A percentile compares a stretch with the other conserved stretches of the same genome.
phyloP scores from a whole-genome alignment of 2,113 vertebrate genomes.

The Solea senegalensis region DNA sequence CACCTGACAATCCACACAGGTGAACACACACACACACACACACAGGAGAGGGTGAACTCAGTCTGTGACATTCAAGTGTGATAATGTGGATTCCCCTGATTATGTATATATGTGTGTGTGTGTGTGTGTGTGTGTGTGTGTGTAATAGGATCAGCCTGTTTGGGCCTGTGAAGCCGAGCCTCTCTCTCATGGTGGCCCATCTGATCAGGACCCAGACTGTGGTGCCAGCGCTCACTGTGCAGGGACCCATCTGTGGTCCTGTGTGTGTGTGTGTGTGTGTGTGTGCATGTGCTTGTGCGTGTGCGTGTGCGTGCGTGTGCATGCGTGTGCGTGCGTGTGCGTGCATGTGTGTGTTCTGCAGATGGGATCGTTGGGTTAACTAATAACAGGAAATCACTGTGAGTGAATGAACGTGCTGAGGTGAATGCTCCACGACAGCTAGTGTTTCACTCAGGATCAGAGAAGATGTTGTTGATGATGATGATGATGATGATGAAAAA shows the following conservation, averaged over 20 bases:
- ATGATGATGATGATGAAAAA: no score
- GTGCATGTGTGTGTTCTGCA: constrained; percentile 60
- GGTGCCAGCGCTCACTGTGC: constrained; percentile 59
- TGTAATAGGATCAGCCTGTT: constrained; percentile 73
- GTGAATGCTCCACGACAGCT: neutral
- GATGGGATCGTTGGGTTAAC: constrained; percentile 52
- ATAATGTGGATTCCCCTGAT: constrained; percentile 54
- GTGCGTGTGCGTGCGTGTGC: no score
- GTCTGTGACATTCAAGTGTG: constrained; percentile 29
- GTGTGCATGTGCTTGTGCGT: no score
- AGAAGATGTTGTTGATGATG: no score
- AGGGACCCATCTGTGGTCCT: constrained; percentile 72
- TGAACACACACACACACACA: constrained; percentile 20
- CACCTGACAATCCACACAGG: constrained; percentile 33
- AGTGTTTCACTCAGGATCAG: no score
- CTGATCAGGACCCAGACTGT: constrained; percentile 59
- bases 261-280: constrained; percentile 46
- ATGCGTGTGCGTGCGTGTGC: constrained; percentile 60
- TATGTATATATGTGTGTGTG: constrained; percentile 20
- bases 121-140: constrained; percentile 31
- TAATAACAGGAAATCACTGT: constrained; percentile 24
- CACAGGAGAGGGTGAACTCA: constrained; percentile 14
- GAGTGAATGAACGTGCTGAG: neutral
- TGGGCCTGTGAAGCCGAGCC: constrained; percentile 61
- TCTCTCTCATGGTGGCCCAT: constrained; percentile 74